Evolutionary conservation across 2,113 vertebrate genomes (phyloP).

Genomic region (Microcebus griseorufus): DNA sequence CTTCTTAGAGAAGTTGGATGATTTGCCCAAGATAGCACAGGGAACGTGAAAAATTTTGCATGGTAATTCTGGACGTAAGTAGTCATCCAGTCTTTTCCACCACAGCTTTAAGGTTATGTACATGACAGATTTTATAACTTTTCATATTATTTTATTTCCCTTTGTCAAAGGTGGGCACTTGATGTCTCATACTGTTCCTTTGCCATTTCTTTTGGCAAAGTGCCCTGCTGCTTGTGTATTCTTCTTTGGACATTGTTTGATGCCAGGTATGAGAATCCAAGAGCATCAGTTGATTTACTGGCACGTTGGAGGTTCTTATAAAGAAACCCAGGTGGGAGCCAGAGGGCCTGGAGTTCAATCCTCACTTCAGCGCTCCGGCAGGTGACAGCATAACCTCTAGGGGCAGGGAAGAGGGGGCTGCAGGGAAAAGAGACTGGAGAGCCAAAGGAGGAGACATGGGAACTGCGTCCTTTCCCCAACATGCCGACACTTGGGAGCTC

Average conservation of each 20-base stretch:
- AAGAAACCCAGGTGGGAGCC: neutral
- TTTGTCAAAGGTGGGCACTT: neutral
- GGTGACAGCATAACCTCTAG: neutral
- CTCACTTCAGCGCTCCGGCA: neutral
- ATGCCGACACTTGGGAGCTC: neutral
- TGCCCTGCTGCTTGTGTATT: neutral
- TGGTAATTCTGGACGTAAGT: neutral
- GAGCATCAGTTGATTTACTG: neutral
- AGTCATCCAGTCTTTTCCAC: neutral
- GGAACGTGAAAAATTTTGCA: neutral
- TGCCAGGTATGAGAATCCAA: neutral
- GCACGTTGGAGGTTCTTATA: neutral
- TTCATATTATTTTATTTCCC: neutral
- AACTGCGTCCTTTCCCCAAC: neutral
- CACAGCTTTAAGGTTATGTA: neutral
- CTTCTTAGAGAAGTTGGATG: neutral
- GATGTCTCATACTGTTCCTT: neutral
- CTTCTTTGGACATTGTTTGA: neutral
- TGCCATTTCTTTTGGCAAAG: neutral
- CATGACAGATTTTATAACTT: conserved; percentile 3
- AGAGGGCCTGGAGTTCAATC: neutral
- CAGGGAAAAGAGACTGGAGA: neutral
- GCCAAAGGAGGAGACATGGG: neutral
- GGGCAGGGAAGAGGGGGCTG: too few relatives aligned
- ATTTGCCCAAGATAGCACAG: neutral